Evolutionary conservation across 92 coral and sea anemone species (phyloP), one percentile per base, ranked within the genome.

Genomic region (Palythoa caribaeorum): DNA sequence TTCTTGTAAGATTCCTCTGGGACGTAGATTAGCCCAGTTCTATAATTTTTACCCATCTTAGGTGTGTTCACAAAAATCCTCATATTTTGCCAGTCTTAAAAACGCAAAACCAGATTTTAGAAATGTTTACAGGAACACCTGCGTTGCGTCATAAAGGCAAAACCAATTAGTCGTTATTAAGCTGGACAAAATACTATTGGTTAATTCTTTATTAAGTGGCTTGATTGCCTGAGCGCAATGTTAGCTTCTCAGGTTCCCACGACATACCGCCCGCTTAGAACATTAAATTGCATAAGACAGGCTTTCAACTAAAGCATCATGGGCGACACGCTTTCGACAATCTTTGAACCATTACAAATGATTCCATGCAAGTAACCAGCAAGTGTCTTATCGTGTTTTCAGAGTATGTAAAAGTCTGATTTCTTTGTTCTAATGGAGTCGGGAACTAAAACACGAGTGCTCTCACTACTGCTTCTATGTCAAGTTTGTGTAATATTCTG

Each of bases 51-150:
- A 14, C 5, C 39, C 12, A 52, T 65, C 21, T 13, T 38, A 20
- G 11, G 19, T 6, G 2, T 68, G 38, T 4, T 52, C 76, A 20
- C 3, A 20, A 50, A 68, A 3, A 19, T 81, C 9, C 8, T 3
- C 2, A 47, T 20, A 48, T 76, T 53, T 52, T 81, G 47, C 53
- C 50, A 44, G 6, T 68, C 66, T 81, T 63, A 7, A 68, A 81
- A 69, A 66, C 40, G 39, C 8, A 81, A 81, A 81, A 66, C 62
- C 75, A 66, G 66, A 66, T 44, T 66, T 81, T 81, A 63, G 9
- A 68, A 81, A 15, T 81, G 86, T 81, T 81, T 66, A 44, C 76
- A 2, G 21, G 75, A 81, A 81, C 86, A 81, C 86, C 86, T 81
- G 86, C 86, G 5, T 81, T 20, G 86, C 75, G n/a, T 35, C 86